Conservation (phyloP, 2,113 vertebrate genomes). For the Gavia stellata region DNA sequence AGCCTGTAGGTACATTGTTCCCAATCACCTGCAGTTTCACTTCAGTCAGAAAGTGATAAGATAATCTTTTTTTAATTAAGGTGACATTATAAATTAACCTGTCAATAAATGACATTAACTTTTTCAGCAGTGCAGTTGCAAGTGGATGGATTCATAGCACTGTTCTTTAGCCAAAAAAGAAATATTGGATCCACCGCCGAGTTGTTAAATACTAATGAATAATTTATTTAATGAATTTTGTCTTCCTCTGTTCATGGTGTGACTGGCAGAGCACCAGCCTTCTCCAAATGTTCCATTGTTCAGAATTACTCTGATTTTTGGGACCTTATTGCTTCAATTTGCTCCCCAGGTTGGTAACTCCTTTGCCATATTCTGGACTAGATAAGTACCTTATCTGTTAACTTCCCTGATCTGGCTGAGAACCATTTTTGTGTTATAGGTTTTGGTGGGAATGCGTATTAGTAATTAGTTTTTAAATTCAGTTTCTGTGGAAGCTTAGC, state of each 20-base stretch:
- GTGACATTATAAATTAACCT: conserved; percentile 36
- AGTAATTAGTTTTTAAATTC: not conserved
- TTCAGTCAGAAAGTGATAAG: conserved; percentile 14
- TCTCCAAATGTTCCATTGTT: not conserved
- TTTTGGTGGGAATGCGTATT: not conserved
- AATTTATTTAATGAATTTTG: conserved; percentile 34
- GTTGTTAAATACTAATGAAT: conserved; percentile 34
- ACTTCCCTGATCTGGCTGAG: not conserved
- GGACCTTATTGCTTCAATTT: not conserved
- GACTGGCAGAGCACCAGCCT: not conserved
- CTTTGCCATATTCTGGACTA: not conserved
- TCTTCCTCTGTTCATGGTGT: not conserved
- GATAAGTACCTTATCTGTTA: not conserved
- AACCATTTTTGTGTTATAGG: not conserved
- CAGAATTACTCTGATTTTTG: not conserved
- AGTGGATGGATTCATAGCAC: not conserved
- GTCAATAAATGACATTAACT: conserved; percentile 16
- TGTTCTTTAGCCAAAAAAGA: not conserved
- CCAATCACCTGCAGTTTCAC: not conserved
- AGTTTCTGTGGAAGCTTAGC: not conserved
- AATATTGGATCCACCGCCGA: not conserved
- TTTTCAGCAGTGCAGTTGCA: conserved; percentile 11
- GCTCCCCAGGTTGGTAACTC: not conserved
- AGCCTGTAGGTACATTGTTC: not conserved
- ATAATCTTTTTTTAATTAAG: conserved; percentile 33